Evolutionary conservation across 2,797 vertebrate species (phyloP).

Genomic region (Podarcis siculus): DNA sequence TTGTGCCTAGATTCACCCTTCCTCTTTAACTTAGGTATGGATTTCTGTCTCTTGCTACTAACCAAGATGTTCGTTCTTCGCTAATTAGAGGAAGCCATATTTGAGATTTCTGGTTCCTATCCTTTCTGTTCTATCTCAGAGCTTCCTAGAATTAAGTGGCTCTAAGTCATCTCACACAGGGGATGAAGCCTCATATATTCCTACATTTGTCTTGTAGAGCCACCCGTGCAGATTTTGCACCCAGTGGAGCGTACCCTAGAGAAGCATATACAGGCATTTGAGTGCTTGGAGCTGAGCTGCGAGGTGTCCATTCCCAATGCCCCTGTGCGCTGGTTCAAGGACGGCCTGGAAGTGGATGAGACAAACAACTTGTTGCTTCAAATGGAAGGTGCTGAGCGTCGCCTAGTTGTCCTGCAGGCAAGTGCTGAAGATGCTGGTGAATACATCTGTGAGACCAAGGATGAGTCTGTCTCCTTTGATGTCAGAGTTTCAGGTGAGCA

Average conservation of each 20-base stretch:
- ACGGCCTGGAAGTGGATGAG: constrained; percentile 94
- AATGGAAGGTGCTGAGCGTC: constrained; percentile 85
- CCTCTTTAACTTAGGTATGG: background rate
- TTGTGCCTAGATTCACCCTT: background rate
- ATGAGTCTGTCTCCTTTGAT: constrained; percentile 92
- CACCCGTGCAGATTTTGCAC: constrained; percentile 88
- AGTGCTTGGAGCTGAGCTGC: constrained; percentile 87
- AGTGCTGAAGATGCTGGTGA: constrained; percentile 89
- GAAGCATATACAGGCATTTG: constrained; percentile 84
- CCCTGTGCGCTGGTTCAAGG: constrained; percentile 91
- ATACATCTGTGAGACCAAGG: constrained; percentile 93
- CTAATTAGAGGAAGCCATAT: background rate
- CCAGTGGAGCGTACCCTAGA: constrained; percentile 88
- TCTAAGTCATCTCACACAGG: background rate
- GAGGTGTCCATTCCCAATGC: constrained; percentile 89
- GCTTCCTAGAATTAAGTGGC: background rate
- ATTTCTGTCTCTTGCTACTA: background rate
- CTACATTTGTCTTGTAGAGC: constrained; percentile 76
- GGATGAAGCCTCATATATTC: background rate
- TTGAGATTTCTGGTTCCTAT: background rate
- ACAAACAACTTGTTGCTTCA: constrained; percentile 85
- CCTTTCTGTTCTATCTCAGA: background rate
- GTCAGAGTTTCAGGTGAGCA: constrained; percentile 90
- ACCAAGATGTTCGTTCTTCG: background rate
- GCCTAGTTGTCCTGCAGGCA: constrained; percentile 87